Conservation (phyloP, 2,113 vertebrate genomes). For the Eleginops maclovinus region DNA sequence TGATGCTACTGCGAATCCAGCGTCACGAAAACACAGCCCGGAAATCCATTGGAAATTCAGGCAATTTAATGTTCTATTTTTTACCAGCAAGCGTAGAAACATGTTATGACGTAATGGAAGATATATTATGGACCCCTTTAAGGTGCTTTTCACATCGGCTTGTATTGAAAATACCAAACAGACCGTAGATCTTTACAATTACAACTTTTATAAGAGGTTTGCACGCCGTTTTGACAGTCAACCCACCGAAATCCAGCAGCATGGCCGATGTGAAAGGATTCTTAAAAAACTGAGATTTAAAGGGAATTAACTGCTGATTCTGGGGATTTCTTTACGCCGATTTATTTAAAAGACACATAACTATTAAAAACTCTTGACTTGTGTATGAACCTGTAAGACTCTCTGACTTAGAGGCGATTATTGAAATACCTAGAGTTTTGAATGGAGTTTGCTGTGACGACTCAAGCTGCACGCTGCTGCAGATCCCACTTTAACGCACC, state of each 20-base stretch:
- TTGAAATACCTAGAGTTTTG: conserved; percentile 4
- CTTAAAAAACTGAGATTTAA: conserved; percentile 20
- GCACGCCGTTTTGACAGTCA: not conserved
- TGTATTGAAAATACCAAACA: not conserved
- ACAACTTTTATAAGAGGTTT: conserved; percentile 33
- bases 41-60: conserved; percentile 17
- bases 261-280: not conserved
- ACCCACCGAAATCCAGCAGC: not conserved
- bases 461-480: conserved; percentile 43
- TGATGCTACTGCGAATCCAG: conserved; percentile 38
- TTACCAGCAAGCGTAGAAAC: not conserved
- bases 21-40: conserved; percentile 20
- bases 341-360: not conserved
- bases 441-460: conserved; percentile 22
- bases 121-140: fast-evolving
- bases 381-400: fast-evolving
- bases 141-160: conserved; percentile 26
- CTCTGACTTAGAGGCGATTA: fast-evolving
- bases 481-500: conserved; percentile 46
- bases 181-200: not conserved
- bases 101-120: fast-evolving
- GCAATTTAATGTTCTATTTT: not conserved
- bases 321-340: not conserved
- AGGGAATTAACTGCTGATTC: not conserved
- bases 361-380: fast-evolving